Base-by-base conservation (phyloP, 2,888 invertebrate species). In the Theodoxus fluviatilis region DNA sequence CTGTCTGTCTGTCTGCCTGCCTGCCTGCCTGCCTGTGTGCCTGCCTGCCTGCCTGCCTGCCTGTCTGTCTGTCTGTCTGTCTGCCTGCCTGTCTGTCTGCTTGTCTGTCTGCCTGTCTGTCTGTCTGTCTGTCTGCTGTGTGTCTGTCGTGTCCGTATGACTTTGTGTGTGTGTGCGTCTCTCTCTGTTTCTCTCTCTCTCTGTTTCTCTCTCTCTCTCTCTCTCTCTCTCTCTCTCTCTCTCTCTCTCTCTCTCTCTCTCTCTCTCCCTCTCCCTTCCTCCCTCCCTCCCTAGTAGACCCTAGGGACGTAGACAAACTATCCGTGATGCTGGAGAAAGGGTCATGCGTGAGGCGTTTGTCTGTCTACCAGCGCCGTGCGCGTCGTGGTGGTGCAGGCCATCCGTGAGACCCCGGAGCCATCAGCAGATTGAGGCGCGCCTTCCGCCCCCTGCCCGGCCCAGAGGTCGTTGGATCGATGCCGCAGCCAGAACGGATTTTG, bases 281-380 rank as follows among this genome's bases (percentile, higher is more conserved):
- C 31, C 35, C 59, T 38, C 59, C 22, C 37, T 47, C 49, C 47
- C 43, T 63, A n/a, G n/a, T n/a, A n/a, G n/a, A n/a, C n/a, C n/a
- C n/a, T n/a, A n/a, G n/a, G n/a, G n/a, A n/a, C n/a, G n/a, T n/a
- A n/a, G n/a, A n/a, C n/a, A n/a, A n/a, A n/a, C n/a, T n/a, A n/a
- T n/a, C n/a, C n/a, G n/a, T n/a, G n/a, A n/a, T n/a, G n/a, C n/a
- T n/a, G n/a, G n/a, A n/a, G n/a, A n/a, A n/a, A n/a, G n/a, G n/a
- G n/a, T n/a, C n/a, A n/a, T n/a, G n/a, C n/a, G n/a, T n/a, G n/a
- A n/a, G n/a, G n/a, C n/a, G n/a, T n/a, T n/a, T n/a, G n/a, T n/a
- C n/a, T n/a, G n/a, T n/a, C n/a, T n/a, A n/a, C n/a, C n/a, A n/a
- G n/a, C n/a, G n/a, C n/a, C n/a, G n/a, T n/a, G n/a, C n/a, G n/a